Evolutionary conservation across 2,888 invertebrate species (phyloP).

Genomic region (Bombylius major): DNA sequence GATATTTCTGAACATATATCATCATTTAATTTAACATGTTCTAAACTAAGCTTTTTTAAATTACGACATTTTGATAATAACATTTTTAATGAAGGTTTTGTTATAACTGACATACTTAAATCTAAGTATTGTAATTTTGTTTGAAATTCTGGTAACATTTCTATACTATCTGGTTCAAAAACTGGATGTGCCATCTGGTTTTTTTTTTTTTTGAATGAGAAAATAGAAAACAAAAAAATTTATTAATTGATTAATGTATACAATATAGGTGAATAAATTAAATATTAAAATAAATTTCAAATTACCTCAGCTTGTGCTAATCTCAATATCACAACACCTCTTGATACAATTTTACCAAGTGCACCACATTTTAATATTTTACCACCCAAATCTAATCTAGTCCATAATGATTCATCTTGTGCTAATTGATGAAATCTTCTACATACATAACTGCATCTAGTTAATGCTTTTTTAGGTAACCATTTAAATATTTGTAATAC

Average conservation of each 20-base stretch:
- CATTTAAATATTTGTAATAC: conserved; percentile 68
- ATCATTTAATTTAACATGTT: conserved; percentile 55
- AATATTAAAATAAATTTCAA: no score
- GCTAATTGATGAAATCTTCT: conserved; percentile 67
- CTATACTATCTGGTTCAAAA: conserved; percentile 35
- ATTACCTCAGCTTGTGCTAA: conserved; percentile 67
- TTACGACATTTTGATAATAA: conserved; percentile 52
- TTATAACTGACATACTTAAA: conserved; percentile 65
- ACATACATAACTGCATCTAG: conserved; percentile 59
- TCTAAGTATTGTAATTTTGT: conserved; percentile 71
- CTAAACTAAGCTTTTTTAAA: conserved; percentile 73
- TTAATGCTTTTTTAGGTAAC: conserved; percentile 65
- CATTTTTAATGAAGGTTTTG: conserved; percentile 42
- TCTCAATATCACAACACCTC: conserved; percentile 65
- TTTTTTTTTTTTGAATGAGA: neutral
- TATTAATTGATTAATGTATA: neutral
- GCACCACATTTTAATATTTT: conserved; percentile 54
- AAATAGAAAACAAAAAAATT: conserved; percentile 11
- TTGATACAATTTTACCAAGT: conserved; percentile 58
- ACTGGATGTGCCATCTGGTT: conserved; percentile 42
- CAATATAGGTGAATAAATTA: no score
- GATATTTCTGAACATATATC: conserved; percentile 55
- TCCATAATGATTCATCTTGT: conserved; percentile 78
- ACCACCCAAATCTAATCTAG: conserved; percentile 64
- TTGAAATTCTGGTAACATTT: conserved; percentile 32